phyloP scores from a whole-genome alignment of 1,140 invertebrate species.

The Vanessa tameamea region DNA sequence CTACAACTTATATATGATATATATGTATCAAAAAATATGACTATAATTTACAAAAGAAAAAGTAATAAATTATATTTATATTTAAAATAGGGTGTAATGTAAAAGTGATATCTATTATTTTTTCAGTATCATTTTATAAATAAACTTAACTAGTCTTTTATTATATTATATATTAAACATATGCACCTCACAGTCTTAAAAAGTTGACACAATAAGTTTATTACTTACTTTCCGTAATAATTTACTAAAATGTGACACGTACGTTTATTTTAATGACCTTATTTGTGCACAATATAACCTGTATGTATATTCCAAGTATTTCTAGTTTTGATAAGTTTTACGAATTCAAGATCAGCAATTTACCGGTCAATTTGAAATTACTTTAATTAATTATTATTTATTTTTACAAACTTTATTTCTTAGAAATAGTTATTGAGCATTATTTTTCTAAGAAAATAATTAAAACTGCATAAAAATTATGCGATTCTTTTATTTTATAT shows the following conservation, averaged over 20 bases:
- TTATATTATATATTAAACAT: no score
- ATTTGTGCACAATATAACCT: background rate
- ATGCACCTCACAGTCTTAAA: no score
- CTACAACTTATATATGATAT: no score
- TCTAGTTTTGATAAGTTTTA: conserved; percentile 5
- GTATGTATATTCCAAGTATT: background rate
- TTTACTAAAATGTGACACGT: background rate
- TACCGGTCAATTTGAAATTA: background rate
- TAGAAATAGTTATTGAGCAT: background rate
- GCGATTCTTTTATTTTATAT: background rate
- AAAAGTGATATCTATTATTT: no score
- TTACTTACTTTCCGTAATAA: background rate
- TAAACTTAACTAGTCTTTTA: no score
- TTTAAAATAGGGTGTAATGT: no score
- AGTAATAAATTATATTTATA: no score
- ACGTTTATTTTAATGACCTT: background rate
- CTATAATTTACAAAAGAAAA: no score
- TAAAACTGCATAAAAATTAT: background rate
- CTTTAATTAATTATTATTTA: conserved; percentile 1
- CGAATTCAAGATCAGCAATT: conserved; percentile 8
- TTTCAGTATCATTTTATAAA: no score
- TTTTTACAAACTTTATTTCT: background rate
- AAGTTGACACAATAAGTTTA: no score
- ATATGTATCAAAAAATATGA: no score
- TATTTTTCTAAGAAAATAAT: background rate